phyloP scores from a whole-genome alignment of 2,888 invertebrate genomes.

The Microdon myrmicae region DNA sequence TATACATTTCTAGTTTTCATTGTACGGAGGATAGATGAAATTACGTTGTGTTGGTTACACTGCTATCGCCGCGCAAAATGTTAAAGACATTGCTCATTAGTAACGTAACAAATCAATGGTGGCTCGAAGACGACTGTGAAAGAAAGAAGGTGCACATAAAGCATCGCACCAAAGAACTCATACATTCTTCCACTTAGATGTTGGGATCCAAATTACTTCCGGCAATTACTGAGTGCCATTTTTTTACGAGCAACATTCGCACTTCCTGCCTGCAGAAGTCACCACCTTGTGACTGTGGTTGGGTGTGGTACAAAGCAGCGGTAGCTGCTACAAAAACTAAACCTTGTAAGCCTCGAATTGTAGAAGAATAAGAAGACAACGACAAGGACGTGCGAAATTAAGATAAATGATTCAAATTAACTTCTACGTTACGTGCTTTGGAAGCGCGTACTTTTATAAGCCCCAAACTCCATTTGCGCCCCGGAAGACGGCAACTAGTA shows the following conservation, averaged over 20 bases:
- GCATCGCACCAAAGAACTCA: no score
- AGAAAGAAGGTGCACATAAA: not conserved
- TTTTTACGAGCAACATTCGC: constrained; percentile 21
- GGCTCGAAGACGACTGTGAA: constrained; percentile 7
- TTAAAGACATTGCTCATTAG: constrained; percentile 43
- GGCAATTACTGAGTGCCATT: constrained; percentile 39
- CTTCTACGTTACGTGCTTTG: constrained; percentile 43
- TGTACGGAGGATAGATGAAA: constrained; percentile 22
- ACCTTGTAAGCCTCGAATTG: no score
- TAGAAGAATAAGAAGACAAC: no score
- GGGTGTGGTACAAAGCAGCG: no score
- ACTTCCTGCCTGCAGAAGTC: constrained; percentile 1
- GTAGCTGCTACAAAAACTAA: no score
- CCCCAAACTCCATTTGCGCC: not conserved
- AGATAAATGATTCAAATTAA: constrained; percentile 52
- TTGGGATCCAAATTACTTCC: constrained; percentile 42
- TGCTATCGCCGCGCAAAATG: constrained; percentile 11
- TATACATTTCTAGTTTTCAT: constrained; percentile 41
- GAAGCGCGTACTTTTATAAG: constrained; percentile 28
- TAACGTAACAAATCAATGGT: constrained; percentile 22
- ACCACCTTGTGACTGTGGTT: no score
- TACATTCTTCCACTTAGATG: no score
- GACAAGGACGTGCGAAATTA: constrained; percentile 46
- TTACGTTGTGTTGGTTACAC: constrained; percentile 22
- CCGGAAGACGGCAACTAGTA: not conserved